A percentile compares a stretch with the other conserved stretches of the same genome.
Evolutionary conservation across 1,140 invertebrate species (phyloP).

Genomic region (Forficula auricularia): DNA sequence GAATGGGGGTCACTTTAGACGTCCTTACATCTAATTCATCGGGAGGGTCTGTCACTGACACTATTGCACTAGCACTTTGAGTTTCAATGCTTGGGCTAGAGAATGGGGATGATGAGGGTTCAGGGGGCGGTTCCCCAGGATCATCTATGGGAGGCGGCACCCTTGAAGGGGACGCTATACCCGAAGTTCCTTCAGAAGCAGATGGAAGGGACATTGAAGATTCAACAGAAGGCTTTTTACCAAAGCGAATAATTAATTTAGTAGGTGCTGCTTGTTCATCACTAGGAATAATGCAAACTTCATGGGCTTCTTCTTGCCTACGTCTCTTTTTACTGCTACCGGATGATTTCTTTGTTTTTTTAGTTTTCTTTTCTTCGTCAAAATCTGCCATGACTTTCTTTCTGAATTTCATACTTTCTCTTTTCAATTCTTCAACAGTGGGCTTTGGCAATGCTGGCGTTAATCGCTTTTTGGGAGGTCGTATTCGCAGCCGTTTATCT

Average conservation of each 20-base stretch:
- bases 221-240: conserved; percentile 23
- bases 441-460: conserved; percentile 39
- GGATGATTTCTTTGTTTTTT: conserved; percentile 1
- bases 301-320: conserved; percentile 10
- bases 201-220: conserved; percentile 9
- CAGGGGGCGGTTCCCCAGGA: conserved; percentile 19
- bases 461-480: conserved; percentile 64
- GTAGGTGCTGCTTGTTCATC: conserved; percentile 34
- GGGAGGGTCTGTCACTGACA: conserved; percentile 15
- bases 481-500: conserved; percentile 32
- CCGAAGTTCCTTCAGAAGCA: conserved; percentile 12
- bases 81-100: conserved; percentile 19
- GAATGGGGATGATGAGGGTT: conserved; percentile 27
- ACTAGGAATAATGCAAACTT: conserved; percentile 24
- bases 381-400: conserved; percentile 66
- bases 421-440: conserved; percentile 53
- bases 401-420: conserved; percentile 76
- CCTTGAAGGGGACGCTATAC: conserved; percentile 5
- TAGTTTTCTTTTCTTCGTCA: conserved; percentile 37
- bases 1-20: conserved; percentile 53
- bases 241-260: conserved; percentile 47
- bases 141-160: conserved; percentile 9
- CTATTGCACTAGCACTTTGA: conserved; percentile 13
- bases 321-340: conserved; percentile 10
- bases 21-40: conserved; percentile 37